Evolutionary conservation across 2,113 vertebrate genomes (phyloP).

Genomic region (Callionymus lyra): DNA sequence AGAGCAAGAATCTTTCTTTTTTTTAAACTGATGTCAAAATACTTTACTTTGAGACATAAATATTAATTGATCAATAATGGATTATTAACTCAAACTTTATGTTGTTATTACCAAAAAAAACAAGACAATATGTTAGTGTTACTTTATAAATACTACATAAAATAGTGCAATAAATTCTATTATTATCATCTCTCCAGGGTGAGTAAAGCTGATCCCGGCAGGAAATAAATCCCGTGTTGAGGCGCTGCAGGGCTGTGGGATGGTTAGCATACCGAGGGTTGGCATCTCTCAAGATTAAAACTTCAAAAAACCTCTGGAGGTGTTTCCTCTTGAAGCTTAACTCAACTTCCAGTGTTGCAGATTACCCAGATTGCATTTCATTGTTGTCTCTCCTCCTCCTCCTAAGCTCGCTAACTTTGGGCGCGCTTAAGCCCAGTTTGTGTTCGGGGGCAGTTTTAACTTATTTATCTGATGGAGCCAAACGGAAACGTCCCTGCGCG

Average conservation of each 20-base stretch:
- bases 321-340: conserved; percentile 45
- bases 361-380: conserved; percentile 42
- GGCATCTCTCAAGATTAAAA: conserved; percentile 52
- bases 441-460: conserved; percentile 55
- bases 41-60: no score
- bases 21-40: no score
- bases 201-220: conserved; percentile 16
- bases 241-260: conserved; percentile 19
- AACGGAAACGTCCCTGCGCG: conserved; percentile 39
- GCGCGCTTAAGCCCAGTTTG: conserved; percentile 48
- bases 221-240: conserved; percentile 26
- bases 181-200: conserved; percentile 19
- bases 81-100: no score
- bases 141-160: no score
- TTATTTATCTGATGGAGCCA: conserved; percentile 57
- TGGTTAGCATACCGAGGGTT: conserved; percentile 35
- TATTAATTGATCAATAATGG: no score
- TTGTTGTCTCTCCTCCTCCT: conserved; percentile 35
- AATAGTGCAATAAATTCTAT: not conserved
- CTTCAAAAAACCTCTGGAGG: conserved; percentile 34
- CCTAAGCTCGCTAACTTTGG: conserved; percentile 41
- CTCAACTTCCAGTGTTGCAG: conserved; percentile 35
- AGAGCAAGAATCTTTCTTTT: no score
- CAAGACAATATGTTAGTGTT: no score
- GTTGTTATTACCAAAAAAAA: no score